Evolutionary conservation across 1,140 invertebrate genomes (phyloP), one percentile per base, ranked within the genome.

Genomic region (Brachionus rotundiformis): DNA sequence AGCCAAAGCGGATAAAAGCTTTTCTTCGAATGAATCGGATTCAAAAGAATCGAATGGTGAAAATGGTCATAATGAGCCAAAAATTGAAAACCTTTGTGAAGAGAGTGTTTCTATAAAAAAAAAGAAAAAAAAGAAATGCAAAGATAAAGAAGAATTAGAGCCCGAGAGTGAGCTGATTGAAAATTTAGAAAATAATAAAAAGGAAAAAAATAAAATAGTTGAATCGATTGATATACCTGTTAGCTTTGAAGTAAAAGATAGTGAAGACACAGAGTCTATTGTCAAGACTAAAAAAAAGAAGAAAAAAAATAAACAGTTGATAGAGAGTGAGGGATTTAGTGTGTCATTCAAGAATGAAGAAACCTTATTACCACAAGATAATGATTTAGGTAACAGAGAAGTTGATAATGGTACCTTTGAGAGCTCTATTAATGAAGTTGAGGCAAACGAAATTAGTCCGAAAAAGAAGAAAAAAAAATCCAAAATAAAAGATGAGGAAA

Each of bases 381-480:
- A 68, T 7, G n/a, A 29, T 11, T 11, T 7, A 27, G 36, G 44
- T 10, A n/a, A 13, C 4, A 41, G 4, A 10, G 25, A 44, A 11
- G 41, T 19, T 36, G 36, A 71, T n/a, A 71, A 39, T 1, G 36
- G 36, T 2, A 16, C 0, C 23, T 25, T 19, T 2, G 7, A 13
- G 11, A 73, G 1, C 44, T 10, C 0, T 25, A 0, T 11, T 29
- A 44, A 47, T 44, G 19, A 73, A 25, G 8, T 8, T 44, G 33
- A 13, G 27, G 2, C 4, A 27, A 39, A 16, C n/a, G 23, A 54
- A 33, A 31, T 33, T 13, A 19, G 1, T 33, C 13, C 44, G 4
- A 59, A 59, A 59, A 77, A 77, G 6, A 77, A 54, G n/a, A 77
- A 59, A 27, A 77, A 77, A 49, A 77, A 59, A 77, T 54, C 44